These are phyloP conservation scores for Distichodus sexfasciatus DNA, from an alignment of 2,797 vertebrate species.

Conservation along the genomic window DNA sequence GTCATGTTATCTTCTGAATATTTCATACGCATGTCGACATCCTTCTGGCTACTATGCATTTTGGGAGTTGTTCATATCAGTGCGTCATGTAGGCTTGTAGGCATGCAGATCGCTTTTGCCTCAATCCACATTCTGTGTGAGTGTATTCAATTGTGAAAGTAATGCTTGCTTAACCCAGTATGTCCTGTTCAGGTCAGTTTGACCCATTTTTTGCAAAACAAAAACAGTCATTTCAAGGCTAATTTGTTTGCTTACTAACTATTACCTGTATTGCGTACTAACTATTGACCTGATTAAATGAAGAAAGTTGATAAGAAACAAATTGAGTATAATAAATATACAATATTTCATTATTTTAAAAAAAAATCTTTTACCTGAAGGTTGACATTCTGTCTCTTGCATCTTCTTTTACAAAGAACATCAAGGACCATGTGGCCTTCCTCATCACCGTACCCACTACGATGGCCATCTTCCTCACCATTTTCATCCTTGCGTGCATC, in stretches of 20 bases:
- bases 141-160: neutral
- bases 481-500: slow-evolving; percentile 96
- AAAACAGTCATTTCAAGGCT: no score
- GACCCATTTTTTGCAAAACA: neutral
- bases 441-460: slow-evolving; percentile 93
- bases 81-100: neutral
- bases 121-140: neutral
- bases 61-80: neutral
- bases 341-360: no score
- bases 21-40: slow-evolving; percentile 5
- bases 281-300: no score
- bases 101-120: neutral
- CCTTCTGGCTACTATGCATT: neutral
- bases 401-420: slow-evolving; percentile 72
- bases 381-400: no score
- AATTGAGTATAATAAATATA: no score
- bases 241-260: no score
- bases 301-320: no score
- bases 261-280: no score
- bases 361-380: no score
- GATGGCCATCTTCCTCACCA: slow-evolving; percentile 92
- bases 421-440: slow-evolving; percentile 91
- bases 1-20: slow-evolving; percentile 15
- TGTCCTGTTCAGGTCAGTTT: neutral
- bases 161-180: neutral